Base-by-base conservation (phyloP, 2,797 vertebrate genomes). In the Artibeus jamaicensis region DNA sequence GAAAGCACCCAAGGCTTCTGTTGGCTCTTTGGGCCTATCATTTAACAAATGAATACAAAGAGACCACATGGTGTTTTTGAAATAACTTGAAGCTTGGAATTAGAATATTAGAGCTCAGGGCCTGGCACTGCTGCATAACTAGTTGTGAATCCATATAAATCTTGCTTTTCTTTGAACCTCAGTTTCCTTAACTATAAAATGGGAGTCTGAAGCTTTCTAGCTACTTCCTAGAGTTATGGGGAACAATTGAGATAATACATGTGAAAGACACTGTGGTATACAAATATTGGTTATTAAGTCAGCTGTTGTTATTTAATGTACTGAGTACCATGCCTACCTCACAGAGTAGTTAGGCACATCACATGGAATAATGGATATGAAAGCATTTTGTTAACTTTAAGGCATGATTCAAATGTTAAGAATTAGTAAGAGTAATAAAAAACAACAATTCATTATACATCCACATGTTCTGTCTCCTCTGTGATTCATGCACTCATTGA, bases 381-480 rank as follows among this genome's bases (percentile, higher is more conserved):
- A 97, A 97, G 73, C 67, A 92, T 90, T 97, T 95, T 94, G 82
- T 85, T 94, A 96, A 86, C 70, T 86, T 95, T 92, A 77, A 94
- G 92, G 32, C 90, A 14, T 88, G 82, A 97, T 68, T 95, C 88
- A 97, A 91, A 90, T 88, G 71, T 96, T 93, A 92, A 93, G 73
- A 96, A 97, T 96, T 85, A 95, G 62, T 89, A 93, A 96, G 92
- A 97, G 88, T 96, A 96, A 81, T 96, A 85, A 92, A 94, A 97
- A 55, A 89, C 71, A 89, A 93, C 92, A 94, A 84, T 89, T 96
- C 94, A 81, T 89, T 96, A 92, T 94, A 53, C 21, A 59, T 92
- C 94, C 93, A 94, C 88, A 97, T 96, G 91, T 93, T 94, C 48
- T 95, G 46, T 67, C 62, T 96, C 55, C 53, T 87, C 34, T 81